Base-by-base conservation (phyloP, 92 coral and sea anemone species). In the Porites divaricata region DNA sequence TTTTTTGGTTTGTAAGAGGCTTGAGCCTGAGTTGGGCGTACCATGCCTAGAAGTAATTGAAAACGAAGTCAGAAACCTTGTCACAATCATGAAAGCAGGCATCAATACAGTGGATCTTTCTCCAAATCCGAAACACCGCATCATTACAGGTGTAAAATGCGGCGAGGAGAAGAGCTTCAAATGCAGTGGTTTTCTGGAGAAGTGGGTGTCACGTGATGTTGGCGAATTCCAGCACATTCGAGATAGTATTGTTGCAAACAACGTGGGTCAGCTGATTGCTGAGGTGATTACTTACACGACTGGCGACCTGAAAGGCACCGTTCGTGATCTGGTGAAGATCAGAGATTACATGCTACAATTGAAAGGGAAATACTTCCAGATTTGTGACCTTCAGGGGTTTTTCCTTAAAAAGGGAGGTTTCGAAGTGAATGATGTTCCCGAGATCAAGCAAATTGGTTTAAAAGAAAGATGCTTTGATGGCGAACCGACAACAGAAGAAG, bases 301-400 rank as follows among this genome's bases (percentile, higher is more conserved):
- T 17, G 12, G 24, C 28, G 83, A 84, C 63, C 88, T 84, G 16
- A 51, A 45, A 35, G 4, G 45, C 45, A 35, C 45, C 7, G 45
- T 6, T 35, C 45, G 45, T 35, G 45, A 35, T 35, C 7, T 35
- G 45, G 45, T 35, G 9, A 9, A 25, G 8, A 75, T 84, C 19
- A 65, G 12, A 22, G 19, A 45, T 21, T 75, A 35, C 51, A 83
- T 83, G 87, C 65, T 19, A 49, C n/a, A n/a, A n/a, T n/a, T n/a
- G n/a, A 21, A 8, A 24, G 63, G 22, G 19, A 75, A 75, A 8
- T 84, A 50, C 88, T 72, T 35, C 50, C 90, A 87, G 67, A 80
- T 87, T 6, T 87, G 90, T 53, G 90, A 87, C 58, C 80, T 87
- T 49, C 90, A 87, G 80, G 90, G 90, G 56, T 87, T 87, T 65